Conservation (phyloP, 2,888 invertebrate species). For the Schrankia costaestrigalis region DNA sequence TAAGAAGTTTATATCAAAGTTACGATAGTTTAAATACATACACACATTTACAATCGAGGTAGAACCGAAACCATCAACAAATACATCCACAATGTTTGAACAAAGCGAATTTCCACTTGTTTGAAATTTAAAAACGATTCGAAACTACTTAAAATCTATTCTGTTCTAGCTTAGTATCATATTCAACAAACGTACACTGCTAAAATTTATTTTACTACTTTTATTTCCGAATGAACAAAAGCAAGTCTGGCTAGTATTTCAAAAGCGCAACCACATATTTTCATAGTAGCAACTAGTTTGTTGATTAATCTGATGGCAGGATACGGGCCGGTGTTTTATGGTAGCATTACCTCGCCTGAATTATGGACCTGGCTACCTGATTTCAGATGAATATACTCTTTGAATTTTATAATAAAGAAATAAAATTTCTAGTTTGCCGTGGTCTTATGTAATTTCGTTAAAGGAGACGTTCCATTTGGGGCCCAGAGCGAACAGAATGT, state of each 20-base stretch:
- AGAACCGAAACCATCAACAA: too few species aligned
- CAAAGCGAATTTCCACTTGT: too few species aligned
- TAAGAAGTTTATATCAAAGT: too few species aligned
- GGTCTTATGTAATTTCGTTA: too few species aligned
- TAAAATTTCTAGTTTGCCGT: too few species aligned
- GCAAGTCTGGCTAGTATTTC: slow-evolving; percentile 18
- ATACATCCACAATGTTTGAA: too few species aligned
- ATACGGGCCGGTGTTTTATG: slow-evolving; percentile 37
- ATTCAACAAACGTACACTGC: slow-evolving; percentile 12
- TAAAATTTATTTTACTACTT: slow-evolving; percentile 11
- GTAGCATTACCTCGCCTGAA: slow-evolving; percentile 33
- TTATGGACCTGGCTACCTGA: slow-evolving; percentile 26
- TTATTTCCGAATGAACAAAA: slow-evolving; percentile 15
- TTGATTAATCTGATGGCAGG: slow-evolving; percentile 39
- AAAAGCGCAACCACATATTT: slow-evolving; percentile 26
- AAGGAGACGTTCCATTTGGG: too few species aligned
- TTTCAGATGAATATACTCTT: slow-evolving; percentile 17
- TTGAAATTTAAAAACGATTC: slow-evolving; percentile 10
- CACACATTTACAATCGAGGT: too few species aligned
- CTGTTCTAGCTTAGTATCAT: slow-evolving; percentile 13
- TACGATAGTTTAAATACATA: too few species aligned
- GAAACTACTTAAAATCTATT: slow-evolving; percentile 4
- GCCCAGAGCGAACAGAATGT: too few species aligned
- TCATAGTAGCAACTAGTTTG: slow-evolving; percentile 26
- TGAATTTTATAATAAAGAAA: too few species aligned